These are phyloP conservation scores for Pachyuromys duprasi DNA, from an alignment of 2,797 vertebrate species.

Conservation along the genomic window DNA sequence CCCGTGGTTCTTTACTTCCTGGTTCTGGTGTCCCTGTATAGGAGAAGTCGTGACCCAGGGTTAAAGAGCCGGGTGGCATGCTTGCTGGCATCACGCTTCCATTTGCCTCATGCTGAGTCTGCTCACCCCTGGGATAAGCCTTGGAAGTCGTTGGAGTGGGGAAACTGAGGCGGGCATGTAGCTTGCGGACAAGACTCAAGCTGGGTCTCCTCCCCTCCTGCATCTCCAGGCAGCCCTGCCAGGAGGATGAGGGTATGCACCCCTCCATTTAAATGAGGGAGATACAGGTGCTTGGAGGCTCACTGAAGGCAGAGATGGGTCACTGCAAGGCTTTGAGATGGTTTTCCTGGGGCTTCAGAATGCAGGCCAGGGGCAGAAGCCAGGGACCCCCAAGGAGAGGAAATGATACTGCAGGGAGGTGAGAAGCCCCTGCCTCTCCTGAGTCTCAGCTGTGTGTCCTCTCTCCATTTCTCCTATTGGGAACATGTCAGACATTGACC, in stretches of 20 bases:
- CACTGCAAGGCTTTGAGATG: neutral
- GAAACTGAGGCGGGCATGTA: neutral
- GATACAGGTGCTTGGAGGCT: neutral
- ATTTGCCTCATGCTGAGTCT: fast-evolving
- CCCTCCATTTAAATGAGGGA: neutral
- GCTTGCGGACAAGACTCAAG: neutral
- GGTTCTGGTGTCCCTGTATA: neutral
- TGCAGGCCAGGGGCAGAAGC: neutral
- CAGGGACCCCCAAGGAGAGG: neutral
- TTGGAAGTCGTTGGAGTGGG: neutral
- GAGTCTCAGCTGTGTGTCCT: neutral
- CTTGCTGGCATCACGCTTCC: neutral
- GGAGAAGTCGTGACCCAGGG: neutral
- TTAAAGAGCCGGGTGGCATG: neutral
- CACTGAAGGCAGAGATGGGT: neutral
- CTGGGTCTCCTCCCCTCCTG: neutral
- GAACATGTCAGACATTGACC: neutral
- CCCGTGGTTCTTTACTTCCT: neutral
- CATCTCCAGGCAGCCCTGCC: fast-evolving
- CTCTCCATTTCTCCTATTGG: neutral
- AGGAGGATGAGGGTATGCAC: neutral
- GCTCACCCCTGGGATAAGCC: neutral
- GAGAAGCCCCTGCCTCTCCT: neutral
- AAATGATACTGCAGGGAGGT: neutral
- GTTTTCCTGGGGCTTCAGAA: neutral